These are phyloP conservation scores for Brachionus koreanus DNA, from an alignment of 1,140 invertebrate genomes.

Conservation along the genomic window DNA sequence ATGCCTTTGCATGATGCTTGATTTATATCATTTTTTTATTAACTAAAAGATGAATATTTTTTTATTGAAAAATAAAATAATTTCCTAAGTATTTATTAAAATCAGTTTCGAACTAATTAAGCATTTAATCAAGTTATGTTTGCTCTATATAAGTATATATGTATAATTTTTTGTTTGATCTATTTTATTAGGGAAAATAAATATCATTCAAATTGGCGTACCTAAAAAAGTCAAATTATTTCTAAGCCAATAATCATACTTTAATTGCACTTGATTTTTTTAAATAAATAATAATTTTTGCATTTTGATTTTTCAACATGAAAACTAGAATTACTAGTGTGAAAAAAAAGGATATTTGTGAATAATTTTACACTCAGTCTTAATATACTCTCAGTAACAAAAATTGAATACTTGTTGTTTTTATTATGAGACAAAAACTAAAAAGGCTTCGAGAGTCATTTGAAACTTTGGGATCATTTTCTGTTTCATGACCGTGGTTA, in stretches of 20 bases:
- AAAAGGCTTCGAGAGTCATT: not conserved
- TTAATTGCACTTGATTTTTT: not conserved
- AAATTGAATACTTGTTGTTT: not conserved
- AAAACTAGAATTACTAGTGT: not conserved
- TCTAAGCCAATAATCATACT: not conserved
- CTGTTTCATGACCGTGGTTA: not conserved
- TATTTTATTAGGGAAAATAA: not conserved
- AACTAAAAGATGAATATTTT: not conserved
- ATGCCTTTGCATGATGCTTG: no score
- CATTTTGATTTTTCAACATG: not conserved
- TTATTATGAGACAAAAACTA: not conserved
- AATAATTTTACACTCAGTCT: not conserved
- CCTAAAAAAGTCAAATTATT: slow-evolving; percentile 24
- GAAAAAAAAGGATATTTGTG: not conserved
- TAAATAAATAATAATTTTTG: no score
- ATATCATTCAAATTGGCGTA: slow-evolving; percentile 2
- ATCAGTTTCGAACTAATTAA: not conserved
- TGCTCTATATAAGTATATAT: not conserved
- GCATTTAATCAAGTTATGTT: not conserved
- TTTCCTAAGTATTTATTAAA: not conserved
- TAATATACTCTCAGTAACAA: not conserved
- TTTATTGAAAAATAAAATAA: not conserved
- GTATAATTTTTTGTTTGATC: not conserved
- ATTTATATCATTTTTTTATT: not conserved
- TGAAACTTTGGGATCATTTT: not conserved